A percentile compares a stretch with the other conserved stretches of the same genome.
Conservation (phyloP, 2,797 vertebrate species). For the Hylomyscus alleni region DNA sequence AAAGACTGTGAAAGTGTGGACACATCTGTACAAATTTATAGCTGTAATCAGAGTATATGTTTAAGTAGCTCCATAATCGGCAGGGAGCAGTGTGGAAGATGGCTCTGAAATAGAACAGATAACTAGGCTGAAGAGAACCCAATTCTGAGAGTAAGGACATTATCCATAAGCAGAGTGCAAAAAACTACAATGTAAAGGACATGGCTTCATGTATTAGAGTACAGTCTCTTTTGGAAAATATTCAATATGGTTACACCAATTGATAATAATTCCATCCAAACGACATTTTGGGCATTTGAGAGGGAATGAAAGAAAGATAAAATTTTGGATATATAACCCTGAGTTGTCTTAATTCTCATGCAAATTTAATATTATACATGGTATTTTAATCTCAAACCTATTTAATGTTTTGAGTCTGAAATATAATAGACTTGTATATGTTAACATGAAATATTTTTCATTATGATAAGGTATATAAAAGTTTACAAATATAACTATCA, state of each 20-base stretch:
- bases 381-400: background rate
- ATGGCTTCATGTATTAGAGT: rapidly evolving
- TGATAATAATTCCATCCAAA: background rate
- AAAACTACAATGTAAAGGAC: rapidly evolving
- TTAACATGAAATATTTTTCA: constrained; percentile 33
- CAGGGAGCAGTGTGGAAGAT: background rate
- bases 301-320: background rate
- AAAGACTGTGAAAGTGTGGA: background rate
- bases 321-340: background rate
- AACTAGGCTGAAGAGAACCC: background rate
- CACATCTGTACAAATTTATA: background rate
- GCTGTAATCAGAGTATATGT: background rate
- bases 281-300: background rate
- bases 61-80: background rate
- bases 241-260: background rate
- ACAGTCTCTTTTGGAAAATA: background rate
- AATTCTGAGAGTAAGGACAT: background rate
- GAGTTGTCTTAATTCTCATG: background rate
- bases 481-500: background rate
- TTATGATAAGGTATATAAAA: background rate
- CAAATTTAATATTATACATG: background rate
- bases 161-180: background rate
- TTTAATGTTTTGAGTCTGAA: constrained; percentile 5
- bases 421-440: background rate
- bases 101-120: background rate